Conservation (phyloP, 2,888 invertebrate genomes). For the Tanaodytes sp. region DNA sequence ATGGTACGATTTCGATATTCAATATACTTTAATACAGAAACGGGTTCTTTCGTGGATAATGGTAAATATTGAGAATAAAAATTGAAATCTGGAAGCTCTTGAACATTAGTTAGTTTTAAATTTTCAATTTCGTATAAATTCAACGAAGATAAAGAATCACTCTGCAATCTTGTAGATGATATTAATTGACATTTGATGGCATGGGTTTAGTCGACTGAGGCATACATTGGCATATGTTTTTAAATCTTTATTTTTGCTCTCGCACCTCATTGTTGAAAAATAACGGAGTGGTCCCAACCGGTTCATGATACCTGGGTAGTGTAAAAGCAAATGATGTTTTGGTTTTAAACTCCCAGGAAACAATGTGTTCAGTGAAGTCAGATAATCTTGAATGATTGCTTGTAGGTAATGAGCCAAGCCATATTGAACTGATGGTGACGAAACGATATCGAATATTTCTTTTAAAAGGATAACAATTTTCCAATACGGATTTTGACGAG, state of each 20-base stretch:
- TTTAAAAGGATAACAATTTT: constrained; percentile 45
- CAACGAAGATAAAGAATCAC: constrained; percentile 6
- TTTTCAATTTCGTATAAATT: background rate
- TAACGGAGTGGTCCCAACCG: constrained; percentile 40
- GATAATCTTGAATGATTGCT: constrained; percentile 45
- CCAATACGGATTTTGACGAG: constrained; percentile 41
- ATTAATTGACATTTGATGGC: constrained; percentile 39
- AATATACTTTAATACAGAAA: too few species aligned
- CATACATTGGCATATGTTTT: constrained; percentile 39
- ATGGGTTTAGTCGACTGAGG: constrained; percentile 40
- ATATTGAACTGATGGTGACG: constrained; percentile 20
- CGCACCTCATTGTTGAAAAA: constrained; percentile 49
- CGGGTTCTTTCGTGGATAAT: background rate
- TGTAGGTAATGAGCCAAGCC: constrained; percentile 30
- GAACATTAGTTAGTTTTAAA: background rate
- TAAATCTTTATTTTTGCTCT: constrained; percentile 51
- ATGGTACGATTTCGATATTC: too few species aligned
- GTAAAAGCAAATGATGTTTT: constrained; percentile 53
- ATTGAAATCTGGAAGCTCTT: constrained; percentile 9
- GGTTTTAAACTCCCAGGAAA: constrained; percentile 48
- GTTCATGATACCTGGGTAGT: constrained; percentile 43
- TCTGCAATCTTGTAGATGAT: constrained; percentile 10
- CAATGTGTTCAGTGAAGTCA: constrained; percentile 19
- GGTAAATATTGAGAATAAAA: constrained; percentile 21
- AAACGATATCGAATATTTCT: constrained; percentile 49